These are phyloP conservation scores for Lutjanus erythropterus DNA, from an alignment of 2,113 vertebrate genomes.

Conservation along the genomic window DNA sequence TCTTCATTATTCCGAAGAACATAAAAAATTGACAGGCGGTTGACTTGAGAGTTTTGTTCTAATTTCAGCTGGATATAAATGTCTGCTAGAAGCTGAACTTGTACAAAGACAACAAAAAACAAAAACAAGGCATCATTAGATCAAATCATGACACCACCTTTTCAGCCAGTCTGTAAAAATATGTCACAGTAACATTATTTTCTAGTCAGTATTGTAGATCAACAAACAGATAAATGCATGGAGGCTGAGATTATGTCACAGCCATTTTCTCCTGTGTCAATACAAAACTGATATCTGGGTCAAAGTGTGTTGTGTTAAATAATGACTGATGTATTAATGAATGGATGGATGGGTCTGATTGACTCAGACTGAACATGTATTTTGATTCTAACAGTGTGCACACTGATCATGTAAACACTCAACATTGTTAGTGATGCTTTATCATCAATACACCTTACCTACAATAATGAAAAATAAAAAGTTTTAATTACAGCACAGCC, in stretches of 20 bases:
- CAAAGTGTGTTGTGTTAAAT: not conserved
- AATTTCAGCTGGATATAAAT: slow-evolving; percentile 41
- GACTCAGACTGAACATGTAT: not conserved
- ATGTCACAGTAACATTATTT: not conserved
- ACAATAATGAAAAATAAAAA: no score
- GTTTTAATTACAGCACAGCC: no score
- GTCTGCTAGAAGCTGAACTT: slow-evolving; percentile 19
- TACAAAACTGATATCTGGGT: not conserved
- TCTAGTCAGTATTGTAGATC: not conserved
- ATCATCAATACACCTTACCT: no score
- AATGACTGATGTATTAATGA: not conserved
- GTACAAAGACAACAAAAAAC: not conserved
- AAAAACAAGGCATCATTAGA: not conserved
- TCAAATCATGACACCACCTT: not conserved
- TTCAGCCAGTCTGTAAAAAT: not conserved
- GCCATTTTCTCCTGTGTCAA: not conserved
- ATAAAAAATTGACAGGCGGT: slow-evolving; percentile 44
- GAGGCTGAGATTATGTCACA: not conserved
- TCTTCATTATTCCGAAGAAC: slow-evolving; percentile 39
- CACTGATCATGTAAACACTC: no score
- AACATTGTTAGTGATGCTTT: no score
- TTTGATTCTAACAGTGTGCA: no score
- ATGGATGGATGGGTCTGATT: not conserved
- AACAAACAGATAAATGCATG: not conserved
- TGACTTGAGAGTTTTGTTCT: slow-evolving; percentile 51